Evolutionary conservation across 1,140 invertebrate species (phyloP), one percentile per base, ranked within the genome.

Genomic region (Yoshiicerus persimilis): DNA sequence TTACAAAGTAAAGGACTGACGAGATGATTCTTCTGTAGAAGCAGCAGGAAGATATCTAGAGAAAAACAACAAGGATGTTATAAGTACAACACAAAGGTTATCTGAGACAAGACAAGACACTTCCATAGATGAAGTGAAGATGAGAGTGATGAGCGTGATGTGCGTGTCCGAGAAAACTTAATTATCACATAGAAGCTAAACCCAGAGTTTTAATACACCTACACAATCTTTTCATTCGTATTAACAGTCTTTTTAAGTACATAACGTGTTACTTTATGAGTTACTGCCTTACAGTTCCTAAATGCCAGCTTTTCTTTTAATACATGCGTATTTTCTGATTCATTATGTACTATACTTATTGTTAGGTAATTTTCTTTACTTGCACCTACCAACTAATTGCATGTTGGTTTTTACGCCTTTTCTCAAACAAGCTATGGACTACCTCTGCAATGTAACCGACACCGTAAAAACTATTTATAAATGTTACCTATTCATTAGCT

Each of bases 121-220:
- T 30, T 70, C 66, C 66, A 70, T 27, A 70, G 30, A 80, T 80
- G 75, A 80, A 80, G 75, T 80, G 75, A 80, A 80, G 75, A 80
- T 32, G 34, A 80, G 75, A 80, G 75, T 80, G 75, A 80, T 80
- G 75, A 80, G 34, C 75, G 75, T 80, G 75, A 80, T 80, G 38
- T 80, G 75, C 75, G 75, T 80, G 75, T 80, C 75, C 75, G 75
- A 80, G 75, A 80, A 80, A 80, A 80, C 75, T 80, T 80, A 80
- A 80, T 80, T 80, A 80, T 80, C 75, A 80, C 75, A 80, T 80
- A 80, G 34, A 34, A 80, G 75, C 75, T 80, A 80, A 80, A 32
- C 32, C 16, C 25, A 30, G 4, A 70, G 25, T 62, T 4, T 2
- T 62, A 62, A 62, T 30, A 27, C 27, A 70, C 10, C 66, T 70